Evolutionary conservation across 2,797 vertebrate species (phyloP).

Genomic region (Thripadectes ignobilis): DNA sequence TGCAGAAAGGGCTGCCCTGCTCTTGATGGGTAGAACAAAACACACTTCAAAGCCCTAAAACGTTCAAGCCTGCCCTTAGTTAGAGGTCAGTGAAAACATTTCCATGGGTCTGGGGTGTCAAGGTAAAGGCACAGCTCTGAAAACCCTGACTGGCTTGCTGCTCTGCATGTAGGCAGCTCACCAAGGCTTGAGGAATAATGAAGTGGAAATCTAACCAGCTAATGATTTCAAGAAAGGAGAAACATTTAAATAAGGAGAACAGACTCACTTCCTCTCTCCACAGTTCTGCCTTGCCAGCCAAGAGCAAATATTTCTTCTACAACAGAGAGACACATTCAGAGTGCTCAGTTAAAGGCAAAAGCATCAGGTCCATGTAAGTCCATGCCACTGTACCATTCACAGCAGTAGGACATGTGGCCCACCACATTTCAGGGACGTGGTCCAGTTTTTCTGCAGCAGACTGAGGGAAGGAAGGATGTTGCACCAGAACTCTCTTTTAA

Average conservation of each 20-base stretch:
- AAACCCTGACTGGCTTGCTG: background rate
- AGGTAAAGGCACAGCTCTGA: background rate
- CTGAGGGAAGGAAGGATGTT: background rate
- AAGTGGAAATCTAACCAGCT: conserved; percentile 11
- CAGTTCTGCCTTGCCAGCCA: background rate
- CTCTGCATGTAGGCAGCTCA: background rate
- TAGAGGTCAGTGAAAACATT: background rate
- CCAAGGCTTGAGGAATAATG: background rate
- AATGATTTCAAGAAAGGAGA: background rate
- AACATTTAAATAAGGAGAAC: background rate
- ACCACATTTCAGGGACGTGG: background rate
- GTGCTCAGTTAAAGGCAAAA: background rate
- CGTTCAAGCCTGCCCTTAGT: background rate
- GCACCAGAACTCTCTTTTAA: background rate
- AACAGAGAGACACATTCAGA: background rate
- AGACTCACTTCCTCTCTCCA: background rate
- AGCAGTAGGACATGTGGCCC: background rate
- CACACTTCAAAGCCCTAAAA: background rate
- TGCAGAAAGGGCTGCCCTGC: background rate
- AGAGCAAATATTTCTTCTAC: background rate
- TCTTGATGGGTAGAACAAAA: background rate
- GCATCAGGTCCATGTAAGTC: background rate
- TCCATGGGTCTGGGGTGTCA: background rate
- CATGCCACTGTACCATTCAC: background rate
- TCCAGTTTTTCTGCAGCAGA: background rate